These are phyloP conservation scores for Chirona hameri DNA, from an alignment of 2,888 invertebrate species.

Conservation along the genomic window DNA sequence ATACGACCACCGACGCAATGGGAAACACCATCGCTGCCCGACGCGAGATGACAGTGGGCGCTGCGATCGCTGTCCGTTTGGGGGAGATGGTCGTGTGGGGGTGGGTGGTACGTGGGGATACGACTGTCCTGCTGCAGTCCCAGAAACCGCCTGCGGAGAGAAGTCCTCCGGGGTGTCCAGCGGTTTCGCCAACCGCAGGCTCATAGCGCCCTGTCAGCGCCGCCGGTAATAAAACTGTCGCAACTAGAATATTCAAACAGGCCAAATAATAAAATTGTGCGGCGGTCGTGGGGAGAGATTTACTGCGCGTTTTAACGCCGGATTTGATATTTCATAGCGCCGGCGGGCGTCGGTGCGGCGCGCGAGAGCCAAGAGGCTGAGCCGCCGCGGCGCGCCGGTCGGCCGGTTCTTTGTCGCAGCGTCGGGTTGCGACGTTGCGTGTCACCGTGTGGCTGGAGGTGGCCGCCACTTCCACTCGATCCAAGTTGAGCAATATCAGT, in stretches of 20 bases:
- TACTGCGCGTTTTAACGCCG: slow-evolving; percentile 9
- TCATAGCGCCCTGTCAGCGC: background rate
- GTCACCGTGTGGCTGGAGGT: background rate
- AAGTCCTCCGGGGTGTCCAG: background rate
- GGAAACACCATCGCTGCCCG: background rate
- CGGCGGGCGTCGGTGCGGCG: background rate
- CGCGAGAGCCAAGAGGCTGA: background rate
- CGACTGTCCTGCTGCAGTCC: background rate
- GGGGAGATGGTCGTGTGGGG: no score
- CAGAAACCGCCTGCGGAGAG: background rate
- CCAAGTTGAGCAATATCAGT: background rate
- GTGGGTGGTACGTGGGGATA: no score
- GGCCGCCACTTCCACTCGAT: background rate
- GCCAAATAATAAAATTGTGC: slow-evolving; percentile 5
- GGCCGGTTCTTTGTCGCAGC: background rate
- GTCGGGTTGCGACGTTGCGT: background rate
- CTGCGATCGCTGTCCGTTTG: background rate
- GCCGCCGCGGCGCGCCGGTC: background rate
- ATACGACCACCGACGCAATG: background rate
- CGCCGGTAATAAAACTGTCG: slow-evolving; percentile 3
- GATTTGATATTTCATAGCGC: slow-evolving; percentile 25
- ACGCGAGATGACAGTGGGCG: background rate
- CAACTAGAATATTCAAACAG: slow-evolving; percentile 27
- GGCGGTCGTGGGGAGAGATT: background rate
- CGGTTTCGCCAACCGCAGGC: background rate